phyloP scores from a whole-genome alignment of 2,888 invertebrate genomes.

The Hypomecis atomaria region DNA sequence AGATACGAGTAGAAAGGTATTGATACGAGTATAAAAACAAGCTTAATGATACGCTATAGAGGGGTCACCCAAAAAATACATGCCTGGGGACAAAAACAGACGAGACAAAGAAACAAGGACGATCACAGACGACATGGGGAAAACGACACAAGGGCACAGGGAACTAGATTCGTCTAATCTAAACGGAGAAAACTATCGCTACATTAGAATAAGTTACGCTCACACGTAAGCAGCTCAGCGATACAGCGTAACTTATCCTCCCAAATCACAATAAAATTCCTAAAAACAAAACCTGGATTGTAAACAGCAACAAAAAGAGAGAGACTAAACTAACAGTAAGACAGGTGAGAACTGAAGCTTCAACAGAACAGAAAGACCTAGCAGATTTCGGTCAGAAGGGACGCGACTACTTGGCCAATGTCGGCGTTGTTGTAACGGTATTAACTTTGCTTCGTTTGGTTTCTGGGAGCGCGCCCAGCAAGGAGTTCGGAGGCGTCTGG shows the following conservation, averaged over 20 bases:
- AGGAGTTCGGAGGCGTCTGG: slow-evolving; percentile 91
- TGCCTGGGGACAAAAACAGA: slow-evolving; percentile 61
- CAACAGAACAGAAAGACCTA: slow-evolving; percentile 81
- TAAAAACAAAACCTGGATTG: slow-evolving; percentile 43
- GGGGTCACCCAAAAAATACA: slow-evolving; percentile 62
- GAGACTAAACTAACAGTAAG: slow-evolving; percentile 75
- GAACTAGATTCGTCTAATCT: slow-evolving; percentile 62
- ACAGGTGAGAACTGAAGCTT: slow-evolving; percentile 70
- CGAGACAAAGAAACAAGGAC: slow-evolving; percentile 51
- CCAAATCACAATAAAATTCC: slow-evolving; percentile 36
- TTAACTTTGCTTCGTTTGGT: slow-evolving; percentile 87
- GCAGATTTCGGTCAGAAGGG: slow-evolving; percentile 82
- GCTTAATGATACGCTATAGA: slow-evolving; percentile 51
- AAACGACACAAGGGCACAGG: slow-evolving; percentile 54
- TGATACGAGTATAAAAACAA: slow-evolving; percentile 44
- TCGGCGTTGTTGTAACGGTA: slow-evolving; percentile 80
- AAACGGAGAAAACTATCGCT: slow-evolving; percentile 61
- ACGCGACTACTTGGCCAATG: slow-evolving; percentile 83
- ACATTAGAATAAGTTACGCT: slow-evolving; percentile 65
- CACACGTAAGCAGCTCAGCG: slow-evolving; percentile 32
- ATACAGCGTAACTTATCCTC: slow-evolving; percentile 55
- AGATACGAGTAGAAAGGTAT: slow-evolving; percentile 24
- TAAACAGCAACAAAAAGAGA: slow-evolving; percentile 57
- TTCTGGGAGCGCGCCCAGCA: slow-evolving; percentile 91
- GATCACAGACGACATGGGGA: slow-evolving; percentile 57